Conservation (phyloP, 2,113 vertebrate genomes). For the Willisornis vidua region DNA sequence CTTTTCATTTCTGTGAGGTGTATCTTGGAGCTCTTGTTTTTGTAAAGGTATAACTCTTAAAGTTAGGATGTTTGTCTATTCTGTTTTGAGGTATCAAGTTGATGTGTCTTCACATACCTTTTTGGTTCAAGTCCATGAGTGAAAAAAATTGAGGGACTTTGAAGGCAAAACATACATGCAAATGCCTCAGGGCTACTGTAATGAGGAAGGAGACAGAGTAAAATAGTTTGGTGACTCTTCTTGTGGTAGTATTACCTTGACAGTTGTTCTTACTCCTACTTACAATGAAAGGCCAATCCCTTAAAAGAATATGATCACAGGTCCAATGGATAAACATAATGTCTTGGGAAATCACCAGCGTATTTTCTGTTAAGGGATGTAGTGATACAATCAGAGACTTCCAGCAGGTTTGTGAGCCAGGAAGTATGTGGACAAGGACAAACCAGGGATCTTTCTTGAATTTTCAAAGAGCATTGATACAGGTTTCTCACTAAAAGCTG, state of each 20-base stretch:
- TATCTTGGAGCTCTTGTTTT: background rate
- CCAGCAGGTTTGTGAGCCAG: background rate
- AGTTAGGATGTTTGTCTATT: background rate
- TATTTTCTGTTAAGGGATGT: background rate
- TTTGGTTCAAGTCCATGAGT: background rate
- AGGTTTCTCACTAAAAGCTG: background rate
- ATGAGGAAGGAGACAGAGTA: background rate
- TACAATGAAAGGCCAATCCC: background rate
- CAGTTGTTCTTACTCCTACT: background rate
- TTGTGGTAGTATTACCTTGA: background rate
- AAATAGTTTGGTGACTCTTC: background rate
- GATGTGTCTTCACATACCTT: background rate
- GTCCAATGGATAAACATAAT: background rate
- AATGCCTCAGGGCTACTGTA: background rate
- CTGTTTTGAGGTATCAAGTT: background rate
- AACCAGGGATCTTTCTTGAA: background rate
- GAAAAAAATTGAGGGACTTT: background rate
- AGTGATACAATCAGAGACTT: background rate
- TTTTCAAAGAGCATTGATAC: background rate
- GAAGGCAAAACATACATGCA: background rate
- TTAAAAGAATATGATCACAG: background rate
- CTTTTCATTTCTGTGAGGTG: background rate
- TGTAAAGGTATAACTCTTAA: background rate
- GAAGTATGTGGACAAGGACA: background rate
- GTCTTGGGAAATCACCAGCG: background rate